Evolutionary conservation across 1,140 invertebrate species (phyloP).

Genomic region (Chrysomallon squamiferum): DNA sequence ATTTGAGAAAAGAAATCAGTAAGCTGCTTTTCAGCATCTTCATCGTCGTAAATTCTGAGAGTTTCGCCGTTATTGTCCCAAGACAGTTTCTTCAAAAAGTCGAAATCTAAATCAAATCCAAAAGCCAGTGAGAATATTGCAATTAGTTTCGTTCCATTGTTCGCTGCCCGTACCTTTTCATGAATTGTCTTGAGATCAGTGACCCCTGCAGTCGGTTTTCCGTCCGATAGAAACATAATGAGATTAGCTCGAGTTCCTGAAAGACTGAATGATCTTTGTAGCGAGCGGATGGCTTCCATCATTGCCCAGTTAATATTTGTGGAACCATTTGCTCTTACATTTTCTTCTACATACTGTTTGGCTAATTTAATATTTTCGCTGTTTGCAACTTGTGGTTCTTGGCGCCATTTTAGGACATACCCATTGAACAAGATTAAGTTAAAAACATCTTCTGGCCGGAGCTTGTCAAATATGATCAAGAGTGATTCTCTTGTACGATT

Average conservation of each 20-base stretch:
- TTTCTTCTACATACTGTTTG: conserved; percentile 16
- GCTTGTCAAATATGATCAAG: conserved; percentile 70
- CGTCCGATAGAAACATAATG: conserved; percentile 78
- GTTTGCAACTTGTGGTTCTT: conserved; percentile 4
- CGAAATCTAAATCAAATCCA: conserved; percentile 73
- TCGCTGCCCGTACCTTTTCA: conserved; percentile 41
- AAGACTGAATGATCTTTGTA: conserved; percentile 49
- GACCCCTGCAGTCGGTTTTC: conserved; percentile 73
- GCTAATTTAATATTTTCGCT: conserved; percentile 12
- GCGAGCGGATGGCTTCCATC: conserved; percentile 68
- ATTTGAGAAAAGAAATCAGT: conserved; percentile 76
- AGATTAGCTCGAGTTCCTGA: conserved; percentile 65
- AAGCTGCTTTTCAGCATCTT: conserved; percentile 75
- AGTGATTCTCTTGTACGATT: conserved; percentile 72
- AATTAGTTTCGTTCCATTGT: conserved; percentile 17
- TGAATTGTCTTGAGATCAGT: conserved; percentile 68
- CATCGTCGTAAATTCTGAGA: conserved; percentile 75
- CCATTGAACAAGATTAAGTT: conserved; percentile 72
- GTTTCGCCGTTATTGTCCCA: conserved; percentile 73
- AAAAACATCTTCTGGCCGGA: conserved; percentile 71
- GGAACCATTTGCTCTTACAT: conserved; percentile 19
- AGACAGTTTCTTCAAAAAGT: conserved; percentile 71
- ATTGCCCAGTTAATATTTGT: conserved; percentile 73
- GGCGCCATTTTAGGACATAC: conserved; percentile 46
- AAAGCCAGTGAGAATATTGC: conserved; percentile 69